phyloP scores from a whole-genome alignment of 2,797 vertebrate species.

The Siniperca undulata region DNA sequence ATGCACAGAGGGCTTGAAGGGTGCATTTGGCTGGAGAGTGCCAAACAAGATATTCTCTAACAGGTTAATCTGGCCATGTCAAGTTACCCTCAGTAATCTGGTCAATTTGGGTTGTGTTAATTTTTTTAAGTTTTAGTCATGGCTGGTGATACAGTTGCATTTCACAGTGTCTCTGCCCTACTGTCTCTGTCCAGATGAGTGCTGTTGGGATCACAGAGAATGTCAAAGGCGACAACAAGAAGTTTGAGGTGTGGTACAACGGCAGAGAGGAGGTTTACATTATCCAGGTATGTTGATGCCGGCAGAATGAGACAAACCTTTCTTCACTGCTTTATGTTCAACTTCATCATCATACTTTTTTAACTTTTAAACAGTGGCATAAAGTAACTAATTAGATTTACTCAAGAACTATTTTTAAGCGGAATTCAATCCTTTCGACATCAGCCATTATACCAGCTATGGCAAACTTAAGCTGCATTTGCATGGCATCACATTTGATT shows the following conservation, averaged over 20 bases:
- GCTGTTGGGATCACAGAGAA: conserved; percentile 95
- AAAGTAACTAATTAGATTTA: neutral
- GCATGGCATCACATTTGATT: no score
- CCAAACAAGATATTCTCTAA: neutral
- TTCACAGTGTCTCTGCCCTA: neutral
- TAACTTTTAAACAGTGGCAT: neutral
- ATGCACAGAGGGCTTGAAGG: neutral
- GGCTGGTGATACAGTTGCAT: neutral
- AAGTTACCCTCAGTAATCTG: no score
- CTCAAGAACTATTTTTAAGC: neutral
- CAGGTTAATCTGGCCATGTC: neutral
- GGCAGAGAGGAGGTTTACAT: conserved; percentile 97
- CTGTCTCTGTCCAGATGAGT: conserved; percentile 87
- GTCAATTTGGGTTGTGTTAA: neutral
- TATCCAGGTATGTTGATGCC: conserved; percentile 88
- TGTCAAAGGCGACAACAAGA: conserved; percentile 93
- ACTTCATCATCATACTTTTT: neutral
- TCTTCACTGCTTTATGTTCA: neutral
- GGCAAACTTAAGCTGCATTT: no score
- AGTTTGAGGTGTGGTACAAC: conserved; percentile 96
- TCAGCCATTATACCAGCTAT: no score
- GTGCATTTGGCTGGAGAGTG: neutral
- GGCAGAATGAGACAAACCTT: neutral
- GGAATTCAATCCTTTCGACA: no score
- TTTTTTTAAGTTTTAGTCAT: neutral